Evolutionary conservation across 2,888 invertebrate genomes (phyloP).

Genomic region (Aproaerema taeniolella): DNA sequence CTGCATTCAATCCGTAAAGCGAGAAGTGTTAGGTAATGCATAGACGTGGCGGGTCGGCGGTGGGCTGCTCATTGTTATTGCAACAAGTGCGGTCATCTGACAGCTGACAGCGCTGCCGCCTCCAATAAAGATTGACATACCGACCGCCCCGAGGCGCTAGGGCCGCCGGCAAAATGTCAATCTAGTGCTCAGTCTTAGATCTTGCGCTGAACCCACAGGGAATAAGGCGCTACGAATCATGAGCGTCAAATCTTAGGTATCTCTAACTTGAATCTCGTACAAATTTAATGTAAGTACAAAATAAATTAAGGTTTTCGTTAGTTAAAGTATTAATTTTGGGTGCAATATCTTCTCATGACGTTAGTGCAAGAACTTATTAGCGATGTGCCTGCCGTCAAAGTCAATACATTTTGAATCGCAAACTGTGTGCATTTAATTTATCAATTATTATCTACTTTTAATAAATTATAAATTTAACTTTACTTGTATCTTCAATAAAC

Average conservation of each 20-base stretch:
- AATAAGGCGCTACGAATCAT: slow-evolving; percentile 8
- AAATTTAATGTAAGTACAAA: no score
- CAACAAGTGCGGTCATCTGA: slow-evolving; percentile 39
- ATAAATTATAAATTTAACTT: no score
- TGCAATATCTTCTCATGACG: no score
- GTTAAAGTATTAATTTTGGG: no score
- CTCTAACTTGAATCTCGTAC: no score
- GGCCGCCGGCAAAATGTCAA: slow-evolving; percentile 58
- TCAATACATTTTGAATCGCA: no score
- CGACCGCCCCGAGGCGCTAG: slow-evolving; percentile 21
- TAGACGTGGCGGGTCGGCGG: slow-evolving; percentile 10
- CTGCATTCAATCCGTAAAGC: slow-evolving; percentile 4
- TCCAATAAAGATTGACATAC: slow-evolving; percentile 63
- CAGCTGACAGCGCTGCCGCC: slow-evolving; percentile 34
- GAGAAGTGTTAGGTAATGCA: slow-evolving; percentile 6
- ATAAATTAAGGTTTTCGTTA: no score
- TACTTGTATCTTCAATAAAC: no score
- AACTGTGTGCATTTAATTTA: no score
- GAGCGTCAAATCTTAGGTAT: slow-evolving; percentile 4
- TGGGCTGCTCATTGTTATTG: slow-evolving; percentile 27
- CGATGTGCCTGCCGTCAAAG: no score
- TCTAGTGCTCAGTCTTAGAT: slow-evolving; percentile 59
- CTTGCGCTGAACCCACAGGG: slow-evolving; percentile 40
- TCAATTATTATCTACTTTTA: no score
- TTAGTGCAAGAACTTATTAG: no score